phyloP scores from a whole-genome alignment of 2,797 vertebrate genomes.

The Podarcis siculus region DNA sequence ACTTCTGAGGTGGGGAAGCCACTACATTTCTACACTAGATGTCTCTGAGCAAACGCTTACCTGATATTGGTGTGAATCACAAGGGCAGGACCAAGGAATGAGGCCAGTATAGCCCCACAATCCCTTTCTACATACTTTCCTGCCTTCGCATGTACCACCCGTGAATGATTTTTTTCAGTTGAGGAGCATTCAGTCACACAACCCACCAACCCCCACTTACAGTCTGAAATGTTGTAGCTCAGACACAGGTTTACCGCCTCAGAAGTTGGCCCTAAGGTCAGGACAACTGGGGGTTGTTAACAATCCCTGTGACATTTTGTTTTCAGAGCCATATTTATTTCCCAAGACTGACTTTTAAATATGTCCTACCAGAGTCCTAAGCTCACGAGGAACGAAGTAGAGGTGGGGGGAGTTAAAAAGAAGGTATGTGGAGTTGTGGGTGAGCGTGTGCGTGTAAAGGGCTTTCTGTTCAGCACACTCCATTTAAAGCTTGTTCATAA shows the following conservation, averaged over 20 bases:
- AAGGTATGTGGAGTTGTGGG: fast-evolving
- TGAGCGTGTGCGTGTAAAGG: background rate
- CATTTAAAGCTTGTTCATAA: constrained; percentile 31
- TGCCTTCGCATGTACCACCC: background rate
- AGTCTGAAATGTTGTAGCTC: background rate
- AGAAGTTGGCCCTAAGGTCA: background rate
- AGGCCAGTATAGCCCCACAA: no score
- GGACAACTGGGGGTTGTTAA: background rate
- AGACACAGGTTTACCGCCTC: background rate
- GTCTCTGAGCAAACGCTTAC: no score
- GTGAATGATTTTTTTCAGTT: background rate
- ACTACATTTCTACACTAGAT: no score
- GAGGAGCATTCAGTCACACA: background rate
- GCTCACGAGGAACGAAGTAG: background rate
- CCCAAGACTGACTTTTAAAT: constrained; percentile 5
- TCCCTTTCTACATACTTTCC: no score
- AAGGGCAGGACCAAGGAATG: no score
- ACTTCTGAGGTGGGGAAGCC: no score
- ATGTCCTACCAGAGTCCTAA: background rate
- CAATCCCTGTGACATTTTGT: background rate
- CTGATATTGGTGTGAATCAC: no score
- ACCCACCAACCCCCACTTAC: background rate
- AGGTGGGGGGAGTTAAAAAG: background rate
- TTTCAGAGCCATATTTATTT: constrained; percentile 3
- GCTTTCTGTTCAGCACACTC: constrained; percentile 6